These are phyloP conservation scores for Holothuria scabra DNA, from an alignment of 53 echinoderm and acorn worm species.

Conservation along the genomic window DNA sequence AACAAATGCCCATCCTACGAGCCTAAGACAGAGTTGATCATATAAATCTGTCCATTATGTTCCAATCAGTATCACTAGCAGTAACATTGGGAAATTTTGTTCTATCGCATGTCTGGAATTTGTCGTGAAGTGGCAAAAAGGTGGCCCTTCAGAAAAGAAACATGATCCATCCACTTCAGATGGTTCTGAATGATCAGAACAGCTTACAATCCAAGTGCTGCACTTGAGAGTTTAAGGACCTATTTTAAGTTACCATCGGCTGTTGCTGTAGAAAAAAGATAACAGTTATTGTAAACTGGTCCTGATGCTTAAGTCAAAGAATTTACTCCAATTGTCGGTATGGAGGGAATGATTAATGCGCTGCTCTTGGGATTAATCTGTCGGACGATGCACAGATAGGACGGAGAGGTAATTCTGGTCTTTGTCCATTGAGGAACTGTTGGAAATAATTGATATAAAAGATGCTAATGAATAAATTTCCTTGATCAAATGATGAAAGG, in stretches of 20 bases:
- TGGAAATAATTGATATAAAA: no score
- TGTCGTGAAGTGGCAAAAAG: constrained; percentile 13
- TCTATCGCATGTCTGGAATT: no score
- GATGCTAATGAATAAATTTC: no score
- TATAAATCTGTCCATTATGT: constrained; percentile 8
- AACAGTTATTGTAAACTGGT: background rate
- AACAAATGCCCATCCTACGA: constrained; percentile 31
- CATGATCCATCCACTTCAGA: constrained; percentile 14
- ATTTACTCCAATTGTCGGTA: no score
- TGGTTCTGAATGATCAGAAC: constrained; percentile 23
- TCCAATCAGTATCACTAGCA: background rate
- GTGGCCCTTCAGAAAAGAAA: constrained; percentile 18
- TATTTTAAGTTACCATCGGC: background rate
- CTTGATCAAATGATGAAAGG: no score
- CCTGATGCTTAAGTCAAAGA: no score
- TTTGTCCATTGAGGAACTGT: no score
- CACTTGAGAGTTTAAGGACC: constrained; percentile 11
- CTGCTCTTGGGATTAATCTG: no score
- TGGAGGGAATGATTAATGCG: no score
- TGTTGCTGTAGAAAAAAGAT: constrained; percentile 2
- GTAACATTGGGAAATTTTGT: no score
- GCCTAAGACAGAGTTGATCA: background rate
- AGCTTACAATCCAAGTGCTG: background rate
- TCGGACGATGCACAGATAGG: no score
- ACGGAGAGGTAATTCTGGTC: no score